phyloP scores from a whole-genome alignment of 2,888 invertebrate genomes.

The Drosophila emarginata region DNA sequence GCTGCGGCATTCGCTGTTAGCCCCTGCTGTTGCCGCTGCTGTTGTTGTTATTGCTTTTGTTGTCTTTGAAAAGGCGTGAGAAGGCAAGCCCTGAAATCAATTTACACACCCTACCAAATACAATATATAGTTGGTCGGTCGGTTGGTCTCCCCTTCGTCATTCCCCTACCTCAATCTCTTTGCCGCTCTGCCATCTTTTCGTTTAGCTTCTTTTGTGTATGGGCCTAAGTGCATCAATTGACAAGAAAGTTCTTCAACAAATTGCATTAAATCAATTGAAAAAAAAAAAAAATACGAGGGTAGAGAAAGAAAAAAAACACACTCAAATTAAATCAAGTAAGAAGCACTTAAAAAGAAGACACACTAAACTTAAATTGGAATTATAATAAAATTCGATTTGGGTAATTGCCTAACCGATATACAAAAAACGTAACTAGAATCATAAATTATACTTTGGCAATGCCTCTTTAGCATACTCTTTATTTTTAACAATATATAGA shows the following conservation, averaged over 20 bases:
- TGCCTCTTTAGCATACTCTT: too few relatives aligned
- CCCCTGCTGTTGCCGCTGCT: background rate
- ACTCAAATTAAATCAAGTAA: too few relatives aligned
- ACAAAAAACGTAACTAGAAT: too few relatives aligned
- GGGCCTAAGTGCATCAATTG: slow-evolving; percentile 68
- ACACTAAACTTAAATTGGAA: too few relatives aligned
- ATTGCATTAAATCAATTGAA: slow-evolving; percentile 50
- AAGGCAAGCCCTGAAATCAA: slow-evolving; percentile 62
- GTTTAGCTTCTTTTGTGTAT: slow-evolving; percentile 30
- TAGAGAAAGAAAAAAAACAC: too few relatives aligned
- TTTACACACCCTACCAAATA: slow-evolving; percentile 50
- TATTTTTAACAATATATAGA: too few relatives aligned
- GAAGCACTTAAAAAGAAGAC: too few relatives aligned
- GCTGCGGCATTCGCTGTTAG: slow-evolving; percentile 15
- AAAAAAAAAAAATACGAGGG: background rate
- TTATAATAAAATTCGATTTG: too few relatives aligned
- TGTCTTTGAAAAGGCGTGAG: slow-evolving; percentile 7
- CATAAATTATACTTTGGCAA: too few relatives aligned
- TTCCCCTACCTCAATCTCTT: background rate
- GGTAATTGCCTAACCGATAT: too few relatives aligned
- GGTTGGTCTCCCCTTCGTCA: too few relatives aligned
- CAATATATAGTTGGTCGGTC: background rate
- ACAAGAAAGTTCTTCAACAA: slow-evolving; percentile 38
- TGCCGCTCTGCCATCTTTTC: slow-evolving; percentile 17
- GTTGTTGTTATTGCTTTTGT: background rate